A percentile compares a stretch with the other conserved stretches of the same genome.
Evolutionary conservation across 2,888 invertebrate genomes (phyloP).

Genomic region (Caprella mutica): DNA sequence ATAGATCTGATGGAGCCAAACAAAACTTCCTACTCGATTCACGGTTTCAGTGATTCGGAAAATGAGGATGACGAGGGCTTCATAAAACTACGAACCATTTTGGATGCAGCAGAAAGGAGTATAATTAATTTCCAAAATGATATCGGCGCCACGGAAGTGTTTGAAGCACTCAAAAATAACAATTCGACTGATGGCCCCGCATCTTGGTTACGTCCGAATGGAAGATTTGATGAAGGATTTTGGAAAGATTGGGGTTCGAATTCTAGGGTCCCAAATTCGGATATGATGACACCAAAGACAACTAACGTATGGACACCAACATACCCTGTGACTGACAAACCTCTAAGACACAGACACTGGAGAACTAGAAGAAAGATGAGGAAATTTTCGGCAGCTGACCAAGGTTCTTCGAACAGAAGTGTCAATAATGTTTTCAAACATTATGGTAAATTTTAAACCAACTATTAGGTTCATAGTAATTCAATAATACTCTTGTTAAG

Average conservation of each 20-base stretch:
- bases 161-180: background rate
- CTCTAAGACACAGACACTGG: too few relatives aligned
- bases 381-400: too few relatives aligned
- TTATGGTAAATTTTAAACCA: too few relatives aligned
- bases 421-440: too few relatives aligned
- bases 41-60: background rate
- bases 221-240: conserved; percentile 3
- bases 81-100: conserved; percentile 18
- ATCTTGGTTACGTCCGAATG: conserved; percentile 2
- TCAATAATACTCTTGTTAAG: too few relatives aligned
- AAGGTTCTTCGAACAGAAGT: too few relatives aligned
- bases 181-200: background rate
- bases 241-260: conserved; percentile 11
- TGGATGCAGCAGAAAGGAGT: conserved; percentile 22
- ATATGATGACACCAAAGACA: too few relatives aligned
- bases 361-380: too few relatives aligned
- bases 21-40: background rate
- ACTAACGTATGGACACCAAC: too few relatives aligned
- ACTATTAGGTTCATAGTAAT: too few relatives aligned
- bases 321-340: too few relatives aligned
- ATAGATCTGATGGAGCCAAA: background rate
- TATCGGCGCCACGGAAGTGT: conserved; percentile 14
- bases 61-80: conserved; percentile 18
- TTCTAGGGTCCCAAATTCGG: too few relatives aligned
- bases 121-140: conserved; percentile 26